Base-by-base conservation (phyloP, 2,113 vertebrate genomes). In the Geococcyx californianus region DNA sequence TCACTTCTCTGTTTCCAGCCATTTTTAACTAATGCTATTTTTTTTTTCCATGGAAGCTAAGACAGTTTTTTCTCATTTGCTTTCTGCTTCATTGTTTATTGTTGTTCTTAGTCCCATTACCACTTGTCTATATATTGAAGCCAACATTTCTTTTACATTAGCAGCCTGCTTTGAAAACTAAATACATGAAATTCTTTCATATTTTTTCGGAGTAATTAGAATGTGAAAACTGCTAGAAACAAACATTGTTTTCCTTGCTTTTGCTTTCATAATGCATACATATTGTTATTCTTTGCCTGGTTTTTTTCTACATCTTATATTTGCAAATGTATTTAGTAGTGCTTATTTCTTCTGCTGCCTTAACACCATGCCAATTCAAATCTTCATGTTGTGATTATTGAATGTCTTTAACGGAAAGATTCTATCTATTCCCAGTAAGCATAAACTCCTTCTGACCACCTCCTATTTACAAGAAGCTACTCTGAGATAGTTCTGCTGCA, bases 391-490 rank as follows among this genome's bases (percentile, higher is more conserved):
- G 16, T 81, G 59, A 55, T 95, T 88, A 70, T 66, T 85, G 34
- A 73, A 3, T 74, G 68, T 66, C 45, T 93, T 87, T 79, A 83
- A 94, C 75, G 70, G 62, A 66, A 80, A 93, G n/a, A 14, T 90
- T 95, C 42, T 91, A 7, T 90, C 59, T 93, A 10, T 89, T 89
- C 82, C 86, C 92, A 93, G 93, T 72, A 92, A 95, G 15, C 2
- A 0, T 79, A 81, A 88, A 42, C 11, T 85, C 21, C 58, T 94
- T 34, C 54, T 91, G 67, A 72, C 51, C 42, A 67, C 42, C 51
- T 88, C 34, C 45, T 91, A 6, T 70, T 91, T 83, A 74, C 63
- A 59, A 94, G 87, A 94, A 93, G 47, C 51, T 73, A 87, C 45
- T 68, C 78, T 80, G 73, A 94, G 40, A 77, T 54, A 83, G 47